Conservation (phyloP, 2,888 invertebrate species). For the Trachelus tabidus region DNA sequence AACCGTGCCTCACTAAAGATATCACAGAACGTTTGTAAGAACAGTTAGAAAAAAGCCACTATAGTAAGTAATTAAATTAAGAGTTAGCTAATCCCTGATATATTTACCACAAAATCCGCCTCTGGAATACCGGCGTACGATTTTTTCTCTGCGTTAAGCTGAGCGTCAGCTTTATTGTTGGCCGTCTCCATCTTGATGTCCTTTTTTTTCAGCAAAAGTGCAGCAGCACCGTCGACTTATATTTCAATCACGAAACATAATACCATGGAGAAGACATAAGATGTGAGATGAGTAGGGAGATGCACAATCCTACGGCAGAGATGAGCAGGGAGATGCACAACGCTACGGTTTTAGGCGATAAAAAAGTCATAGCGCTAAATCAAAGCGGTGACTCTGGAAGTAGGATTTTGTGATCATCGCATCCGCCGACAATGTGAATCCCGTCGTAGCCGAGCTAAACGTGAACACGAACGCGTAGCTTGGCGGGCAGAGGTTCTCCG, state of each 20-base stretch:
- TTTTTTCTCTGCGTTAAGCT: conserved; percentile 67
- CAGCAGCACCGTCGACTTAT: not conserved
- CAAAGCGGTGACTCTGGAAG: no score
- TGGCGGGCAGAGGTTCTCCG: no score
- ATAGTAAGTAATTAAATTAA: not conserved
- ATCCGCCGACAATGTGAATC: no score
- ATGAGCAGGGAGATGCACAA: no score
- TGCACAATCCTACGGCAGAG: no score
- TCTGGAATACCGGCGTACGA: conserved; percentile 89
- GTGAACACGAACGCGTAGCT: no score
- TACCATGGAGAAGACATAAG: not conserved
- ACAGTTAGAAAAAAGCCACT: conserved; percentile 3
- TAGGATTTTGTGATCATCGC: no score
- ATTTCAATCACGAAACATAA: not conserved
- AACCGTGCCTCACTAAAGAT: not conserved
- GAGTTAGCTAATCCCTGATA: not conserved
- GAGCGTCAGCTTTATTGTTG: conserved; percentile 46
- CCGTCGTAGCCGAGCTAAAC: no score
- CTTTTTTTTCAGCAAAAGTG: not conserved
- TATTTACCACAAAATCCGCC: conserved; percentile 84
- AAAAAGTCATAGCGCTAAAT: no score
- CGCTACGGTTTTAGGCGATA: no score
- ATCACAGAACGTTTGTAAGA: not conserved
- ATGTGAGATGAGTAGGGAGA: no score
- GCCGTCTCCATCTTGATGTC: conserved; percentile 51